Base-by-base conservation (phyloP, 1,140 invertebrate species). In the Hyles euphorbiae region DNA sequence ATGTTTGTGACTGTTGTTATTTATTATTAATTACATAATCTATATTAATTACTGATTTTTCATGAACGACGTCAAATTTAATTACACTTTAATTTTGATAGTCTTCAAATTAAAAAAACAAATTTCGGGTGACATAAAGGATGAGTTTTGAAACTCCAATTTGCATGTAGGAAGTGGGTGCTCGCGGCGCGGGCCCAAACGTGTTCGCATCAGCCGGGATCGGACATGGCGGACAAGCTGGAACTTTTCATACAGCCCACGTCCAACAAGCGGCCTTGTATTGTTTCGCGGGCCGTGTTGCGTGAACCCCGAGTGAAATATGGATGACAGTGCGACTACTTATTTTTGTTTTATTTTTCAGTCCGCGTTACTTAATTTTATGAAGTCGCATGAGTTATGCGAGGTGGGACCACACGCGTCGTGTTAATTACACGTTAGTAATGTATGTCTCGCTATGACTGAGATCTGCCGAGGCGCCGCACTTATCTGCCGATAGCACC, bases 301-400 rank as follows among this genome's bases (percentile, higher is more conserved):
- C 85, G 83, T 88, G 85, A 86, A 87, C 81, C 70, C 69, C 61
- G 60, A 83, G 68, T 88, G 77, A 87, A 80, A 76, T 87, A 87
- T 81, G 69, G 76, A 82, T 72, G 80, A 81, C 84, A 78, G 72
- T 70, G 67, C 76, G 72, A 86, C 81, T 84, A 81, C 76, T 83
- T 81, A 81, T 78, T 83, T 73, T 74, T 67, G 65, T 80, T 81
- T 83, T 74, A 76, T 83, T 81, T 83, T 77, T 83, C 75, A 74
- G 76, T 65, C 66, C 69, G 77, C 77, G 77, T 86, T 83, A 83
- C 76, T 88, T 87, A 87, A 87, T 87, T 87, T 88, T 88, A 88
- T 88, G 78, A 83, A 88, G 74, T 80, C 79, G 69, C 78, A 84
- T 87, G 82, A 87, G 70, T 88, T 88, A 87, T 88, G 81, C 81